phyloP scores from a whole-genome alignment of 2,113 vertebrate species.

The Gasterosteus nipponicus region DNA sequence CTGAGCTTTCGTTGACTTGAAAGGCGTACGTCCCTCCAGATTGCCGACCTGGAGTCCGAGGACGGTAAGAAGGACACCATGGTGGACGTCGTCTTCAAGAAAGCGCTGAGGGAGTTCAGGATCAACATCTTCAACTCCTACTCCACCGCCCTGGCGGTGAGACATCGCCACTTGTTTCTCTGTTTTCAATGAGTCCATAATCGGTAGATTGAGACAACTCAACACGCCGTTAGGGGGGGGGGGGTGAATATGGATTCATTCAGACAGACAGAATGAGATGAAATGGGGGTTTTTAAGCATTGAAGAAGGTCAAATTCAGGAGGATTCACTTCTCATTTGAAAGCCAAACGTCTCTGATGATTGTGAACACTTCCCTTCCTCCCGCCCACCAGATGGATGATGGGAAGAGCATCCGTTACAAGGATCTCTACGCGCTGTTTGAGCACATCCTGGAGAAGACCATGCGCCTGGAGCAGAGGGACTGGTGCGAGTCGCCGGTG shows the following conservation, averaged over 20 bases:
- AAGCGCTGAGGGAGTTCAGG: constrained; percentile 95
- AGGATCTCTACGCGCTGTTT: constrained; percentile 93
- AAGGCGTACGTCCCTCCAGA: constrained; percentile 73
- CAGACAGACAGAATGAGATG: neutral
- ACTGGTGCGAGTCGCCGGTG: constrained; percentile 95
- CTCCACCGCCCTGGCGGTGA: constrained; percentile 91
- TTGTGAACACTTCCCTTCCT: neutral
- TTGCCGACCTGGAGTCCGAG: constrained; percentile 91
- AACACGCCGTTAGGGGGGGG: neutral
- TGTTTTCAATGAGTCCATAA: neutral
- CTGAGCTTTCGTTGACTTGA: neutral
- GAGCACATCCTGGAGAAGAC: constrained; percentile 98
- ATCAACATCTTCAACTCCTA: constrained; percentile 98
- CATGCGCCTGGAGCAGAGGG: constrained; percentile 92
- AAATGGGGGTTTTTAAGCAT: neutral
- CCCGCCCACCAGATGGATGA: constrained; percentile 87
- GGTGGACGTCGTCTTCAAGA: constrained; percentile 97
- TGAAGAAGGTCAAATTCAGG: too few species aligned
- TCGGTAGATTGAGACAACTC: too few species aligned
- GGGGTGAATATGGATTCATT: neutral
- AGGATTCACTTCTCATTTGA: too few species aligned
- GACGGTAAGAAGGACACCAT: constrained; percentile 95
- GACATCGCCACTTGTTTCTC: constrained; percentile 44
- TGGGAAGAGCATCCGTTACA: constrained; percentile 95
- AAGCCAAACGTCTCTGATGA: neutral